A percentile compares a stretch with the other conserved stretches of the same genome.
Evolutionary conservation across 2,888 invertebrate species (phyloP).

Genomic region (Nasonovia ribisnigri): DNA sequence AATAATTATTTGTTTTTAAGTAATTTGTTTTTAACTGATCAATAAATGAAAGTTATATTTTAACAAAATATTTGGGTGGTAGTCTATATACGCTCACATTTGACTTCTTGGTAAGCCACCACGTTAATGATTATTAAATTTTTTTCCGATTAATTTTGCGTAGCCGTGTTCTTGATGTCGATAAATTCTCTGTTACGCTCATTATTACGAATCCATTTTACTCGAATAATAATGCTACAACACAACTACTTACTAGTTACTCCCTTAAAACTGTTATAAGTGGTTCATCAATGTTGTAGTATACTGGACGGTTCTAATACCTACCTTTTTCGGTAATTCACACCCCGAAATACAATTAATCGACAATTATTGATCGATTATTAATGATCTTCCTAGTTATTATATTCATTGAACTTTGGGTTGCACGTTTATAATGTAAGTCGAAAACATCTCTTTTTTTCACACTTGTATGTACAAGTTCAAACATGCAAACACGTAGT

Average conservation of each 20-base stretch:
- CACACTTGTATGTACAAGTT: background rate
- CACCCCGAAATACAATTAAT: background rate
- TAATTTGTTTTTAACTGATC: background rate
- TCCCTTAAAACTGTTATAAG: background rate
- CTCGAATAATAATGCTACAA: background rate
- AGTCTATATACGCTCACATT: background rate
- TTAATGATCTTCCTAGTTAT: background rate
- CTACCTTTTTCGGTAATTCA: background rate
- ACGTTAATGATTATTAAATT: background rate
- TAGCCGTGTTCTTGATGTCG: accelerated
- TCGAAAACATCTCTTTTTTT: background rate
- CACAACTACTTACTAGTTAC: background rate
- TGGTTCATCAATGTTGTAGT: background rate
- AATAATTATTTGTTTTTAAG: background rate
- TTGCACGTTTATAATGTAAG: background rate
- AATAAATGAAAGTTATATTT: background rate
- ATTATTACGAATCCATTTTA: background rate
- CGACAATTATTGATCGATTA: background rate
- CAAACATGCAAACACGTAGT: background rate
- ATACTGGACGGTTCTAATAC: background rate
- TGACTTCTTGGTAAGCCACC: background rate
- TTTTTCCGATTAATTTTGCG: background rate
- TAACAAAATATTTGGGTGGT: background rate
- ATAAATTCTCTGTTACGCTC: background rate
- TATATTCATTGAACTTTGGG: background rate